Evolutionary conservation across 2,113 vertebrate genomes (phyloP), one percentile per base, ranked within the genome.

Genomic region (Morone saxatilis): DNA sequence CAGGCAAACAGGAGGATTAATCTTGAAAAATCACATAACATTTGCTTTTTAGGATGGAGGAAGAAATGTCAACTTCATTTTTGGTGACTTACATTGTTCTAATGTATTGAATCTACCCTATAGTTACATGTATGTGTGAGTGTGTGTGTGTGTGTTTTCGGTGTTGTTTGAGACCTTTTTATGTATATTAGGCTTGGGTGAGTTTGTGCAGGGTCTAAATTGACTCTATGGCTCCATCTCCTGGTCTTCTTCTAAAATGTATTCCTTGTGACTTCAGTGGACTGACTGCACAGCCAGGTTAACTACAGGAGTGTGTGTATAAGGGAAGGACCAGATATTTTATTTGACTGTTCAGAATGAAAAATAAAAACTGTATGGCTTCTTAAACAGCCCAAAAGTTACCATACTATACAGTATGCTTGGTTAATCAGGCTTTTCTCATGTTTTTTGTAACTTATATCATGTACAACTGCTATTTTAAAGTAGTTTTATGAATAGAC

Each of bases 151-250:
- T 56, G 22, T 71, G 50, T 68, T 53, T 65, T 61, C 0, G n/a
- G 62, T 66, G 57, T 79, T 72, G 48, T 68, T 57, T 51, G 16
- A 71, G 47, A 71, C 22, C 2, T 56, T 14, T 81, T 40, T 50
- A 1, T 62, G 25, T 74, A 59, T 61, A 60, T 76, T 2, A 14
- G 66, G 41, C 47, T n/a, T 48, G 11, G 51, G 11, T n/a, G 36
- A 56, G 41, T 78, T 61, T 76, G 43, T 73, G 38, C 14, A 16
- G 22, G 38, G 14, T 63, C 20, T 20, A 57, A 69, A 59, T 50
- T 6, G 22, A 86, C 88, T 90, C 71, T 72, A 38, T 84, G 78
- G 87, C 91, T 16, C 90, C 93, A 83, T 70, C 92, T 88, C 16
- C 76, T 93, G 93, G 90, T 86, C 9, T 50, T 71, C 14, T 47